Evolutionary conservation across 37 sponge, comb jelly and placozoan genomes (phyloP), one percentile per base, ranked within the genome.

Genomic region (Beroe forskalii): DNA sequence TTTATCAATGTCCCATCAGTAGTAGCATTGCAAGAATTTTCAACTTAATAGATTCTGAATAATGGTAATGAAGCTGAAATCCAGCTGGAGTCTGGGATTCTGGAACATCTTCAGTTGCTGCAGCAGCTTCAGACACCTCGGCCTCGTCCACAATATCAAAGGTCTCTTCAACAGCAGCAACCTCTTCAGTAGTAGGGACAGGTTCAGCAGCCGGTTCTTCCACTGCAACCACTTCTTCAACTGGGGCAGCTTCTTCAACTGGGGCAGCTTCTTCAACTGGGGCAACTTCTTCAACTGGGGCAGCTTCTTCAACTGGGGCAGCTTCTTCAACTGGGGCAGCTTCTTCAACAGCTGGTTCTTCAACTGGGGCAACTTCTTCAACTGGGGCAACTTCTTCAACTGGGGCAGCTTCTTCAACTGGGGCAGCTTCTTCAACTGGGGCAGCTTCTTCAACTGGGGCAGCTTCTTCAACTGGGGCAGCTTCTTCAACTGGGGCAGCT

Each of bases 51-150:
- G n/a, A n/a, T n/a, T n/a, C n/a, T n/a, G n/a, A 55, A 55, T 55
- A 9, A 55, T 20, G 60, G 25, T 64, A 22, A 22, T 23, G 25
- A 64, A n/a, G 17, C 17, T 22, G 14, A 8, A 64, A 64, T 69
- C 72, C 27, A 69, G 37, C 72, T 69, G 72, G 44, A 41, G 30
- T 48, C 31, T 80, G 86, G 27, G 35, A 4, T 19, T 42, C 86
- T 12, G 86, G 55, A n/a, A 44, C 55, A 80, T 43, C 86, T 43
- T 44, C 86, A 80, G 86, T 80, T 80, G 44, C 86, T 9, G 55
- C 55, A 44, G 48, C 86, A n/a, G 86, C 86, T 37, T 80, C 86
- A 80, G 55, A 43, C 14, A 80, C 86, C 42, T 80, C 86, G 0
- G 1, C 86, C 3, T 22, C 86, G 28, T 80, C 86, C 0, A 80